Conservation (phyloP, 92 coral and sea anemone genomes). For the Actinernus sp. region DNA sequence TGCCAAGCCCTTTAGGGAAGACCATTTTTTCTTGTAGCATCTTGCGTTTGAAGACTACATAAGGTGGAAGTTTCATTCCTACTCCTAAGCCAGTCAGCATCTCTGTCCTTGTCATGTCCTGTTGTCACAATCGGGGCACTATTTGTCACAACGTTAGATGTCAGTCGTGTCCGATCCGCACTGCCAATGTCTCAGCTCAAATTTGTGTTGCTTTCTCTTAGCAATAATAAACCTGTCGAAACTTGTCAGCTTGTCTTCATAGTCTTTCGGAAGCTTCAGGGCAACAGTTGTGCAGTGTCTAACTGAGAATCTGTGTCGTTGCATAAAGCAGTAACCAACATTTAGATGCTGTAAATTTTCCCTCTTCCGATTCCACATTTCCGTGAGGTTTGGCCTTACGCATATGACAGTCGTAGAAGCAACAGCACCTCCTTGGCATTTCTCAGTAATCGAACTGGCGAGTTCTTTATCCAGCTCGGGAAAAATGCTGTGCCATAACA, state of each 20-base stretch:
- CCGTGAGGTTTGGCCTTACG: too few relatives aligned
- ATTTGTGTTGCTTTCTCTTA: conserved; percentile 16
- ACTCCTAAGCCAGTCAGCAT: too few relatives aligned
- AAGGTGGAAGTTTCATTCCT: too few relatives aligned
- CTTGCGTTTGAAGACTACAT: conserved; percentile 12
- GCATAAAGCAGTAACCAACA: conserved; percentile 30
- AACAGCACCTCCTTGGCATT: too few relatives aligned
- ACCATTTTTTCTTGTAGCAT: conserved; percentile 12
- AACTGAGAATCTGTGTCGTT: conserved; percentile 20
- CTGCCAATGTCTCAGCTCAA: conserved; percentile 14
- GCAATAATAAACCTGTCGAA: conserved; percentile 35
- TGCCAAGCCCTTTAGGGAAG: conserved; percentile 9
- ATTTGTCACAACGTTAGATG: conserved; percentile 30
- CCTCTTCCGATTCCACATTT: conserved; percentile 4
- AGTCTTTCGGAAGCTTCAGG: conserved; percentile 44
- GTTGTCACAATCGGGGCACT: conserved; percentile 27
- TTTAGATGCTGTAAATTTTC: conserved; percentile 18
- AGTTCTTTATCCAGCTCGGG: too few relatives aligned
- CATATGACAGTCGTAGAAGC: too few relatives aligned
- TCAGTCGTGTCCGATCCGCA: conserved; percentile 11
- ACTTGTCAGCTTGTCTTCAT: conserved; percentile 32
- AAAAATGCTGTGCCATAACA: too few relatives aligned
- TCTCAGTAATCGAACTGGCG: too few relatives aligned
- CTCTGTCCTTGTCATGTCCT: conserved; percentile 33
- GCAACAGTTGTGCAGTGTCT: conserved; percentile 26